Percentiles rank a stretch among this genome's conserved stretches.
Conservation (phyloP, 2,888 invertebrate genomes). For the Atrina japonica region DNA sequence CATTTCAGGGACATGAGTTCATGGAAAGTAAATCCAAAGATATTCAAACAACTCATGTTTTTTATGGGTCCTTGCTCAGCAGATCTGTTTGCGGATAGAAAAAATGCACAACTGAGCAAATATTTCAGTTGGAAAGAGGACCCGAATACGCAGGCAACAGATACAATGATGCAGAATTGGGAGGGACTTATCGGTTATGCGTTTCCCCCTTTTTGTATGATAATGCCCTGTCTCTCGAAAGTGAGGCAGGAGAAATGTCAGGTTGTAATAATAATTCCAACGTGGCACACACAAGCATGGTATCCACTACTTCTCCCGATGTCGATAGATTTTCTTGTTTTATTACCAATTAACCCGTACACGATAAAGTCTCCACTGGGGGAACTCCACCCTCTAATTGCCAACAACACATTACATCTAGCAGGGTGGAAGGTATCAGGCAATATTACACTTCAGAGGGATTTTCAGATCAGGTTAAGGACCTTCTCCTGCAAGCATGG, state of each 20-base stretch:
- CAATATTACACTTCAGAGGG: conserved; percentile 25
- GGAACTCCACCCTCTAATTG: too few species aligned
- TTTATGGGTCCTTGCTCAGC: conserved; percentile 11
- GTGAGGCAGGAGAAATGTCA: conserved; percentile 4
- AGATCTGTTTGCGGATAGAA: conserved; percentile 36
- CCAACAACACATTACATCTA: conserved; percentile 14
- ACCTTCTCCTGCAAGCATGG: conserved; percentile 28
- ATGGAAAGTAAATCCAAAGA: conserved; percentile 26
- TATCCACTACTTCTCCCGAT: conserved; percentile 30
- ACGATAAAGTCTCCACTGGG: too few species aligned
- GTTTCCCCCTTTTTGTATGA: conserved; percentile 29
- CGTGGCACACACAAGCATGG: conserved; percentile 38
- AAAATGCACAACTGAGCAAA: conserved; percentile 8
- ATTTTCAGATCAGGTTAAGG: conserved; percentile 34
- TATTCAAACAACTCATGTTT: conserved; percentile 14
- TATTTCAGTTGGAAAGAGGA: conserved; percentile 29
- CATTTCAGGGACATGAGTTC: conserved; percentile 18
- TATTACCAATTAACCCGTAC: conserved; percentile 21
- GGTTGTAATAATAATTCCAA: conserved; percentile 23
- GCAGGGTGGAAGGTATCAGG: conserved; percentile 38
- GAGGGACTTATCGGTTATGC: background rate
- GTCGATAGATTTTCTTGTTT: conserved; percentile 29
- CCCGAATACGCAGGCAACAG: conserved; percentile 5
- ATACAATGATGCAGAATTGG: conserved; percentile 19
- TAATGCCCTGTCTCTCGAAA: conserved; percentile 8